Evolutionary conservation across 2,797 vertebrate species (phyloP).

Genomic region (Lepilemur ruficaudatus): DNA sequence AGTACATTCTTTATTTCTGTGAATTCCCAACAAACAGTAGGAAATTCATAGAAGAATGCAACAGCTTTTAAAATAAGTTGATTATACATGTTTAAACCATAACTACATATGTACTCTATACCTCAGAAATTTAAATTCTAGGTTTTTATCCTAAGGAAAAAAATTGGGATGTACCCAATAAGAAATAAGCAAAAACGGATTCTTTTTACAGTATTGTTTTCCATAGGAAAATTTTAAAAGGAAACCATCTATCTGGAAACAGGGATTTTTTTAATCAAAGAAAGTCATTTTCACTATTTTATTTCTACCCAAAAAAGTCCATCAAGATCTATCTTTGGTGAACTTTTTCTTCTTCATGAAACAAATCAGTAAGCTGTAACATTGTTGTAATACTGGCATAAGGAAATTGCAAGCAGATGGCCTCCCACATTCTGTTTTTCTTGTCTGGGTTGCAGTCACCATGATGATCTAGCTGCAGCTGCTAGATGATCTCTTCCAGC

Average conservation of each 20-base stretch:
- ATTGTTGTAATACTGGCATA: conserved; percentile 36
- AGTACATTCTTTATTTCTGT: not conserved
- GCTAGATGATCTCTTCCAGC: conserved; percentile 70
- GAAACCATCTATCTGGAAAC: not conserved
- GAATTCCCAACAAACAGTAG: not conserved
- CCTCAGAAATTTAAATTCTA: not conserved
- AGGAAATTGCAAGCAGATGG: conserved; percentile 50
- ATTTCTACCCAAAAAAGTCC: not conserved
- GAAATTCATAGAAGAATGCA: not conserved
- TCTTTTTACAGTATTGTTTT: not conserved
- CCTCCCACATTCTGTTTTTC: conserved; percentile 66
- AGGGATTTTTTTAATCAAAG: not conserved
- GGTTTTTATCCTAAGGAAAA: not conserved
- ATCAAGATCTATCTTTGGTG: not conserved
- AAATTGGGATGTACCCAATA: not conserved
- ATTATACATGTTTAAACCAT: not conserved
- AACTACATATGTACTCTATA: not conserved
- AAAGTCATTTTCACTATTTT: conserved; percentile 7
- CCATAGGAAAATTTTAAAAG: not conserved
- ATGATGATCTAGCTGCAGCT: conserved; percentile 59
- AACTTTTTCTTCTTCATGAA: not conserved
- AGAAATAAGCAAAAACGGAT: not conserved
- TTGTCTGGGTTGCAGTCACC: conserved; percentile 55
- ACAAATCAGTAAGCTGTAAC: not conserved
- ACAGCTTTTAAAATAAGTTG: not conserved